phyloP scores from a whole-genome alignment of 2,888 invertebrate genomes.

The Empis livida region DNA sequence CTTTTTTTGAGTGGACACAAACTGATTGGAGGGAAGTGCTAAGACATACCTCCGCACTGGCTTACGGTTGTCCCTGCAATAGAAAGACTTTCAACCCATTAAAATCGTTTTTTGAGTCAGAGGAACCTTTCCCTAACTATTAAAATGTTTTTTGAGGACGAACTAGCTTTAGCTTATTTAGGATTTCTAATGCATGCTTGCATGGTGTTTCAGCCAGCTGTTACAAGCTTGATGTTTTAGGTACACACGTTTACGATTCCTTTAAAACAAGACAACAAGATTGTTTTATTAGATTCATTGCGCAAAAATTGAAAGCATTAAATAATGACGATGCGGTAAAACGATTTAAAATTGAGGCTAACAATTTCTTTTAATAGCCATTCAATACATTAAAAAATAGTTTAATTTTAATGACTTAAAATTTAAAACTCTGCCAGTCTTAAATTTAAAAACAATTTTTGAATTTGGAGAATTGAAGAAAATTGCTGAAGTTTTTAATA shows the following conservation, averaged over 20 bases:
- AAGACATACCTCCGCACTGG: background rate
- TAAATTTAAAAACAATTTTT: background rate
- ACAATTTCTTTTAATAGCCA: background rate
- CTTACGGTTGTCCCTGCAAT: background rate
- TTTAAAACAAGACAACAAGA: slow-evolving; percentile 1
- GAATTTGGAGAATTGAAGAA: background rate
- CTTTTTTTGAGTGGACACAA: slow-evolving; percentile 3
- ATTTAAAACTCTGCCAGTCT: background rate
- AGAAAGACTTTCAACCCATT: slow-evolving; percentile 1
- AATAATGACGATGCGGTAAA: background rate
- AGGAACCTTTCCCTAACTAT: background rate
- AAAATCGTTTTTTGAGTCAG: slow-evolving; percentile 1
- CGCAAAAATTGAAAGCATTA: background rate
- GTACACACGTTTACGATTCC: background rate
- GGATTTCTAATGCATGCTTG: slow-evolving; percentile 1
- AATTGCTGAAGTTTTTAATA: background rate
- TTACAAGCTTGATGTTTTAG: slow-evolving; percentile 1
- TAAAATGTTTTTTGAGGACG: slow-evolving; percentile 1
- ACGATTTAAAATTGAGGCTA: background rate
- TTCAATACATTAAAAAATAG: background rate
- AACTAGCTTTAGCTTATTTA: background rate
- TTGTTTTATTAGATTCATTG: background rate
- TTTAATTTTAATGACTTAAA: background rate
- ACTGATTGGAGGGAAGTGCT: slow-evolving; percentile 1
- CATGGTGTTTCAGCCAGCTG: background rate